A percentile compares a stretch with the other conserved stretches of the same genome.
phyloP scores from a whole-genome alignment of 2,888 invertebrate genomes.

The Eutolmus rufibarbis region DNA sequence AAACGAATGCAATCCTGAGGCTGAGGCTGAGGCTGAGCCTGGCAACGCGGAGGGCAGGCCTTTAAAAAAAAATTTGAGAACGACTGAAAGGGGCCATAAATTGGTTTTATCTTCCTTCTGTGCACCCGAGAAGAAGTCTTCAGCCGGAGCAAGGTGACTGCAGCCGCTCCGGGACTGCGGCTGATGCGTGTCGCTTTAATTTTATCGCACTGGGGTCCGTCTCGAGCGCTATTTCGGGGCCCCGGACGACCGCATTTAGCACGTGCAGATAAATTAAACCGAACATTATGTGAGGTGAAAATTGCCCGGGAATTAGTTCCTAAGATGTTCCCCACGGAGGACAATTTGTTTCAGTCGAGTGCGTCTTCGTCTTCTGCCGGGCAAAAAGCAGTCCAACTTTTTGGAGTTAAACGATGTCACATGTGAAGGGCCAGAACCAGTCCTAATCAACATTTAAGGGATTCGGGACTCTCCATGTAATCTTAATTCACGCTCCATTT shows the following conservation, averaged over 20 bases:
- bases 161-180: not conserved
- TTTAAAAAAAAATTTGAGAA: conserved; percentile 40
- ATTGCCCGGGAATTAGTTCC: conserved; percentile 39
- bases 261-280: conserved; percentile 23
- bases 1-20: not conserved
- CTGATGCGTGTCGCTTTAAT: conserved; percentile 28
- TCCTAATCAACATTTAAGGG: not conserved
- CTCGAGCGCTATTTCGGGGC: not conserved
- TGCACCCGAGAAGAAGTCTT: not conserved
- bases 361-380: not conserved
- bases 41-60: not conserved
- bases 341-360: conserved; percentile 34
- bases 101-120: conserved; percentile 46
- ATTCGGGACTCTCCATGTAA: not conserved
- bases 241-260: conserved; percentile 1
- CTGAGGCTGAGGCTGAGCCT: not conserved
- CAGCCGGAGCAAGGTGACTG: not conserved
- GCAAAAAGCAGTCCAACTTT: conserved; percentile 14
- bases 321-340: not conserved
- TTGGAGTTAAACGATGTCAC: not conserved
- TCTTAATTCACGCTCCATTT: not conserved
- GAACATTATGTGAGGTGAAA: conserved; percentile 32
- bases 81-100: conserved; percentile 45
- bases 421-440: not conserved
- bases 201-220: conserved; percentile 17